Base-by-base conservation (phyloP, 2,797 vertebrate genomes). In the Crocidura indochinensis region DNA sequence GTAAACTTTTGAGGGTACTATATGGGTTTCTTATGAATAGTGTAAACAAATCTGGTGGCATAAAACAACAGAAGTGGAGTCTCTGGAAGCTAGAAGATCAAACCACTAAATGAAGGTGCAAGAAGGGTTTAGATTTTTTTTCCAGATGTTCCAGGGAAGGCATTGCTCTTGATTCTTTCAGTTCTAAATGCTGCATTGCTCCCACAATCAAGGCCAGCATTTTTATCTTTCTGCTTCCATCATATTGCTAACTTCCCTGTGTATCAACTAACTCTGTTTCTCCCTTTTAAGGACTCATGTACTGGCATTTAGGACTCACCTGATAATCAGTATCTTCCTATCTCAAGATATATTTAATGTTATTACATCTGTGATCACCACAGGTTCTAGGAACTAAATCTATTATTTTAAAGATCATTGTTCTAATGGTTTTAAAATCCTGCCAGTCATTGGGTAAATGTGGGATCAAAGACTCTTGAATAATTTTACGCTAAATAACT, bases 271-370 rank as follows among this genome's bases (percentile, higher is more conserved):
- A 44, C 69, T 91, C 75, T 17, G 0, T 4, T 8, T 76, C 11
- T 67, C n/a, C 62, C 44, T 77, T 56, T 29, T 15, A 77, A 51
- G 7, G 68, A 64, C 12, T 47, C 7, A 15, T 46, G 1, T 67
- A 14, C 46, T 83, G 47, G 38, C 65, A n/a, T 81, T 79, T n/a
- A 46, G 47, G 47, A 12, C 6, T 26, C 20, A 53, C 5, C 26
- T 6, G 38, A 38, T 24, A 80, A 88, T 47, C 91, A 75, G 73
- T 60, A 76, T 31, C 49, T 73, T 17, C 2, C 53, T 29, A 71
- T 26, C 71, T 78, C 29, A 75, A 81, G 29, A 53, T 84, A 27
- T 38, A 38, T 31, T 89, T 87, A 46, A 73, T 20, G 68, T 17
- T 31, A 12, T 62, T 19, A 46, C 19, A n/a, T 9, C 8, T 84